A percentile compares a stretch with the other conserved stretches of the same genome.
Conservation (phyloP, 2,888 invertebrate species). For the Orthosia cruda region DNA sequence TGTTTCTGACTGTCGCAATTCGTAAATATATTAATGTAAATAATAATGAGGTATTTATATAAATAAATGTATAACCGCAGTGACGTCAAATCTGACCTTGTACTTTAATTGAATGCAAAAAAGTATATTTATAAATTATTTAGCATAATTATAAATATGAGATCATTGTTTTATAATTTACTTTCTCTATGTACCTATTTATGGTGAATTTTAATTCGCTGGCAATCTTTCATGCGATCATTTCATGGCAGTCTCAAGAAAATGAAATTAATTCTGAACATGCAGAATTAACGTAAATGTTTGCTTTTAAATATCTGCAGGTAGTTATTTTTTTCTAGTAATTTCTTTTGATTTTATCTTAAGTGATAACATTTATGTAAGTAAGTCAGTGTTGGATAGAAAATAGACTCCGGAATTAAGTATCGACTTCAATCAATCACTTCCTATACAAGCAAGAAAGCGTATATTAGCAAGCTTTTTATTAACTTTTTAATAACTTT, state of each 20-base stretch:
- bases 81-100: conserved; percentile 84
- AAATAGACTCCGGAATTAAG: too few relatives aligned
- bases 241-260: background rate
- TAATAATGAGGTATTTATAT: conserved; percentile 40
- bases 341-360: too few relatives aligned
- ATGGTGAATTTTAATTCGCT: background rate
- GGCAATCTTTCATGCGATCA: background rate
- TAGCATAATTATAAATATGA: background rate
- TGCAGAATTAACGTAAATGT: too few relatives aligned
- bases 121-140: conserved; percentile 22
- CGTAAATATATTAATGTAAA: conserved; percentile 7
- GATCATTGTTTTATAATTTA: background rate
- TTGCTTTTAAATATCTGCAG: too few relatives aligned
- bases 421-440: too few relatives aligned
- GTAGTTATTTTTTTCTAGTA: too few relatives aligned
- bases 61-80: conserved; percentile 41
- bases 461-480: too few relatives aligned
- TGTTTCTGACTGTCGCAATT: conserved; percentile 9
- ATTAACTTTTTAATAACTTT: too few relatives aligned
- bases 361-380: too few relatives aligned
- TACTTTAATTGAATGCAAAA: conserved; percentile 72
- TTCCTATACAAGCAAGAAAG: too few relatives aligned
- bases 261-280: background rate
- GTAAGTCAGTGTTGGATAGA: too few relatives aligned
- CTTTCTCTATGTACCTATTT: background rate